Percentiles rank a stretch among this genome's conserved stretches.
These are phyloP conservation scores for Emydura subglobosa DNA, from an alignment of 2,113 vertebrate genomes.

Conservation along the genomic window DNA sequence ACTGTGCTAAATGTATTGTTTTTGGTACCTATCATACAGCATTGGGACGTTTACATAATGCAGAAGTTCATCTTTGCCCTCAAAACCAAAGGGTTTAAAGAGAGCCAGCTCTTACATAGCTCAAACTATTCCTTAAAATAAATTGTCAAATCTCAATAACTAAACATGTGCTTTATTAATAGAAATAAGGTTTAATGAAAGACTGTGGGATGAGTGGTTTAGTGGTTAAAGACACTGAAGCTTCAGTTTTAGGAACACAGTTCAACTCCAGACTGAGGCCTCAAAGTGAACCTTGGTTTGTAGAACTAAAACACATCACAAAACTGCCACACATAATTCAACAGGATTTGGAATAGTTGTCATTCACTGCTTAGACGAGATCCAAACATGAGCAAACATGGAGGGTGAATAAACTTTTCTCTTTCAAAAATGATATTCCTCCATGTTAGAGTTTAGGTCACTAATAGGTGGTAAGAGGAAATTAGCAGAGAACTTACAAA, in stretches of 20 bases:
- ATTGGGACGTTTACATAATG: not conserved
- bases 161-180: not conserved
- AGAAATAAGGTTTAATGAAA: conserved; percentile 24
- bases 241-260: conserved; percentile 39
- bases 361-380: not conserved
- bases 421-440: not conserved
- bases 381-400: not conserved
- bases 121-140: not conserved
- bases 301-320: not conserved
- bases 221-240: not conserved
- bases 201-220: conserved; percentile 27
- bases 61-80: not conserved
- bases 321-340: not conserved
- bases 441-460: not conserved
- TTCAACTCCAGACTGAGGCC: conserved; percentile 1
- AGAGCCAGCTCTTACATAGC: not conserved
- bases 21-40: conserved; percentile 33
- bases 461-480: not conserved
- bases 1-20: not conserved
- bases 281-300: not conserved
- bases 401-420: not conserved
- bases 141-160: not conserved
- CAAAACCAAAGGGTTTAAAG: not conserved
- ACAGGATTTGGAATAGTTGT: not conserved
- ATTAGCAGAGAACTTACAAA: not conserved